These are phyloP conservation scores for Grammomys surdaster DNA, from an alignment of 2,113 vertebrate species.

Conservation along the genomic window DNA sequence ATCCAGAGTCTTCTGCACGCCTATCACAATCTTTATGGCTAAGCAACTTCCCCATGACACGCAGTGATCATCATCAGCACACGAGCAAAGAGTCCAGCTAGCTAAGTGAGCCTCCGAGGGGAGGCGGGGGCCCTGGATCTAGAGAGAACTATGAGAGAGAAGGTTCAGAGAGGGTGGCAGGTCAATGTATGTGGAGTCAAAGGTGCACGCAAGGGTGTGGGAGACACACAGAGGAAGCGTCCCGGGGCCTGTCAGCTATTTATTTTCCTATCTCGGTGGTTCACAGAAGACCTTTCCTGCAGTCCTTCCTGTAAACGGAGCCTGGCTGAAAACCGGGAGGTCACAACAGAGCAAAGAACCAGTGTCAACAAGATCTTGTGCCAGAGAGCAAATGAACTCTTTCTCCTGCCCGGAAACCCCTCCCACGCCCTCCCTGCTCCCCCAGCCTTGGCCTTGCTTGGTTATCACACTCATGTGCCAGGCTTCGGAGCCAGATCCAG, in stretches of 20 bases:
- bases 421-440: not conserved
- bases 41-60: not conserved
- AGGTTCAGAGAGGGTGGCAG: not conserved
- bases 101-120: not conserved
- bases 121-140: not conserved
- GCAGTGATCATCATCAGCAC: too few species aligned
- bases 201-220: not conserved
- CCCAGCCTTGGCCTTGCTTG: not conserved
- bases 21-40: not conserved
- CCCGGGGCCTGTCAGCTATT: not conserved
- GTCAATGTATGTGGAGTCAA: not conserved
- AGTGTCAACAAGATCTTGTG: conserved; percentile 43
- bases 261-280: not conserved
- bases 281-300: conserved; percentile 16
- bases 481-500: not conserved
- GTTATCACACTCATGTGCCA: not conserved
- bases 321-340: conserved; percentile 33
- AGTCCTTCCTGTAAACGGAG: conserved; percentile 12
- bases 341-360: conserved; percentile 21
- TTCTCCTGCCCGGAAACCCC: conserved; percentile 1
- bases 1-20: not conserved
- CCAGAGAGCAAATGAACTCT: conserved; percentile 24
- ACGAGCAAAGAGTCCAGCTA: too few species aligned
- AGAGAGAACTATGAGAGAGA: not conserved
- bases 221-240: too few species aligned